A percentile compares a stretch with the other conserved stretches of the same genome.
Conservation (phyloP, 2,113 vertebrate genomes). For the Austrofundulus limnaeus region DNA sequence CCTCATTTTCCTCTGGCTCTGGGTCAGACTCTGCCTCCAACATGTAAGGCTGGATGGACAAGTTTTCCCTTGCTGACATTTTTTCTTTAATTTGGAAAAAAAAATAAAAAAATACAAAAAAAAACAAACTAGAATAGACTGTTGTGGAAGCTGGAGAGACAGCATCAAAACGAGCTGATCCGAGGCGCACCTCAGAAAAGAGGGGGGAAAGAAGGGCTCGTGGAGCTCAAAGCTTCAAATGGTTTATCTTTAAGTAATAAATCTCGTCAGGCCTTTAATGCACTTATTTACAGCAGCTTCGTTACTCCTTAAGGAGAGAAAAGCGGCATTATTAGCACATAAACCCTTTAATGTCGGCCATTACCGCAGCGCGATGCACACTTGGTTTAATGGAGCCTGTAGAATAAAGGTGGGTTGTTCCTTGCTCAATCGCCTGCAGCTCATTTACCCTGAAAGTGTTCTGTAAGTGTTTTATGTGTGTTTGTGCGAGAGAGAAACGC, state of each 20-base stretch:
- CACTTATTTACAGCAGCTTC: conserved; percentile 22
- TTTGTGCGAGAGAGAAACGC: conserved; percentile 2
- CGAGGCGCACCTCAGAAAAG: no score
- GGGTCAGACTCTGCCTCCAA: no score
- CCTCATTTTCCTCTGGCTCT: no score
- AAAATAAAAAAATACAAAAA: no score
- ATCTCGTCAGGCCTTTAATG: neutral
- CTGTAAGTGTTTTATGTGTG: conserved; percentile 16
- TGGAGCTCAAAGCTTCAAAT: no score
- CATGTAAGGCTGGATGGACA: no score
- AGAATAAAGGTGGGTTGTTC: conserved; percentile 52
- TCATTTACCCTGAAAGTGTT: conserved; percentile 45
- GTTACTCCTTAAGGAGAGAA: conserved; percentile 5
- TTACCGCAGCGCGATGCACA: conserved; percentile 28
- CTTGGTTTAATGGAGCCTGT: conserved; percentile 60
- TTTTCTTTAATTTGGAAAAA: no score
- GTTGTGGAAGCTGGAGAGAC: no score
- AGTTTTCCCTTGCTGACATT: no score
- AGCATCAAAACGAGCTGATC: no score
- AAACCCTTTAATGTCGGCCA: conserved; percentile 30
- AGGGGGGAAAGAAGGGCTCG: no score
- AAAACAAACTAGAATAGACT: no score
- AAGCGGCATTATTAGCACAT: conserved; percentile 15
- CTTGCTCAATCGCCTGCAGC: conserved; percentile 46
- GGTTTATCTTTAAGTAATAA: neutral